Percentiles rank a stretch among this genome's conserved stretches.
phyloP scores from a whole-genome alignment of 1,140 invertebrate genomes.

The Aphidius ervi region DNA sequence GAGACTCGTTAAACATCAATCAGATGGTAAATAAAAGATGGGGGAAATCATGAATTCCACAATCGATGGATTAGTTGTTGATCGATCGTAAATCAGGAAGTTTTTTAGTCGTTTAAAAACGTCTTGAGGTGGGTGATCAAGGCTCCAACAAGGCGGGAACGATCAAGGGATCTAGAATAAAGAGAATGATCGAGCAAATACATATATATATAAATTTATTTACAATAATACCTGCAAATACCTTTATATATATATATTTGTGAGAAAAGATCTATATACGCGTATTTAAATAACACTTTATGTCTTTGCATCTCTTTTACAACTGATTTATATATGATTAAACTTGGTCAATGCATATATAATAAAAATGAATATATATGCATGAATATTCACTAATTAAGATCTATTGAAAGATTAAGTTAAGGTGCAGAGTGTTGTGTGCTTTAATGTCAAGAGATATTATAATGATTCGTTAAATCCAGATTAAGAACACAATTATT shows the following conservation, averaged over 20 bases:
- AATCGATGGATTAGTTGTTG: constrained; percentile 17
- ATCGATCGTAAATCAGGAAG: constrained; percentile 17
- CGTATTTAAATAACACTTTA: no score
- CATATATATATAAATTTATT: no score
- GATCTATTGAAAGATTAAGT: constrained; percentile 36
- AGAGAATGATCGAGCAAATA: not conserved
- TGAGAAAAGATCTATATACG: no score
- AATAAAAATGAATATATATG: not conserved
- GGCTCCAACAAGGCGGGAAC: constrained; percentile 13
- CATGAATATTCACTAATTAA: constrained; percentile 33
- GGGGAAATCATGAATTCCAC: constrained; percentile 16
- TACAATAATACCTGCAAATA: no score
- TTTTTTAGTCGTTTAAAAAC: constrained; percentile 10
- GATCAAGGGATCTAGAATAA: not conserved
- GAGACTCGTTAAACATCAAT: constrained; percentile 13
- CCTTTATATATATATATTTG: no score
- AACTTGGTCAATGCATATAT: no score
- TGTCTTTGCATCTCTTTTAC: no score
- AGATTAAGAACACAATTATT: constrained; percentile 35
- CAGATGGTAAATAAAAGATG: constrained; percentile 11
- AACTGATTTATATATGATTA: no score
- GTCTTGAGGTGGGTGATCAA: not conserved
- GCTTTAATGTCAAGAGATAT: constrained; percentile 16
- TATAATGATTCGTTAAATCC: constrained; percentile 34
- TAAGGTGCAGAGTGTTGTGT: constrained; percentile 12